These are phyloP conservation scores for Apeltes quadracus DNA, from an alignment of 2,113 vertebrate species.

Conservation along the genomic window DNA sequence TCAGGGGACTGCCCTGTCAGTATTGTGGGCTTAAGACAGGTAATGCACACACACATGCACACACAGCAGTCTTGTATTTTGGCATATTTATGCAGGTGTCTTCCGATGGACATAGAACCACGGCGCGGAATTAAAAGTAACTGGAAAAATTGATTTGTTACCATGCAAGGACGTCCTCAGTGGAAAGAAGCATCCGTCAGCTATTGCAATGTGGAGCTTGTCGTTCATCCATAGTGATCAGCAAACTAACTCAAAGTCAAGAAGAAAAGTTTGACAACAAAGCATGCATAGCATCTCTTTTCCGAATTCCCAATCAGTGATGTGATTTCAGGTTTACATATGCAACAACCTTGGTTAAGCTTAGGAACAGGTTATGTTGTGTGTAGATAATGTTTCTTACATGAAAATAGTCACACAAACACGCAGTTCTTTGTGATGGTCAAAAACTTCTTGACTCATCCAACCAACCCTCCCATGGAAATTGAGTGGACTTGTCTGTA, in stretches of 20 bases:
- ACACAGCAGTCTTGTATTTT: background rate
- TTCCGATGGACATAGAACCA: constrained; percentile 32
- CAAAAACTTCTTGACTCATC: no score
- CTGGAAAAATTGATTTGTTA: constrained; percentile 37
- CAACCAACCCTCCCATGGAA: no score
- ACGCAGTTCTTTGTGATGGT: no score
- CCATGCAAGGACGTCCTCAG: constrained; percentile 22
- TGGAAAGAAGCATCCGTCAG: constrained; percentile 29
- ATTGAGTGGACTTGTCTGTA: no score
- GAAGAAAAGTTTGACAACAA: no score
- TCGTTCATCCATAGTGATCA: constrained; percentile 12
- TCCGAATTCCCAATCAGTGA: no score
- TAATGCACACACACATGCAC: no score
- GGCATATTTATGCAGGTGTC: constrained; percentile 13
- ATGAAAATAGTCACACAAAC: background rate
- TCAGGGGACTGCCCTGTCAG: constrained; percentile 9
- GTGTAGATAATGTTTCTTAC: background rate
- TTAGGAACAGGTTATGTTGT: background rate
- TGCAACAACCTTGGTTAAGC: background rate
- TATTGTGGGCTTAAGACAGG: constrained; percentile 12
- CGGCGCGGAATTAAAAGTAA: constrained; percentile 22
- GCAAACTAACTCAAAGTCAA: background rate
- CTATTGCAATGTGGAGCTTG: constrained; percentile 12
- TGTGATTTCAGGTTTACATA: background rate
- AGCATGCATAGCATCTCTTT: no score